Percentiles rank a stretch among this genome's conserved stretches.
Evolutionary conservation across 2,113 vertebrate genomes (phyloP).

Genomic region (Scolopax mira): DNA sequence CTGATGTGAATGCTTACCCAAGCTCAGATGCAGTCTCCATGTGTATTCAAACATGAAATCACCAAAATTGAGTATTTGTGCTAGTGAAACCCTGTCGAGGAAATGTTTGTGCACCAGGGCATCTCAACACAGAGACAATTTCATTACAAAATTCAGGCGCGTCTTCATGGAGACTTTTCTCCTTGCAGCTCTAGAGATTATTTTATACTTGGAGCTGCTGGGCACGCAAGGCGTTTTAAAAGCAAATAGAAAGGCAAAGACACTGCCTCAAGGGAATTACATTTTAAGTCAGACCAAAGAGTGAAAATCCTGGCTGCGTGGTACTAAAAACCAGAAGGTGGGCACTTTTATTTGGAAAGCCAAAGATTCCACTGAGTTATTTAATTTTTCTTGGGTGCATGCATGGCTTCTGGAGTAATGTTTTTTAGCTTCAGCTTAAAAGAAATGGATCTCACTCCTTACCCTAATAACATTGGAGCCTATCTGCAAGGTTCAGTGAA

Average conservation of each 20-base stretch:
- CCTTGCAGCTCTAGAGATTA: conserved; percentile 7
- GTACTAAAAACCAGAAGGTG: conserved; percentile 19
- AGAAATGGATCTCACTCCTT: background rate
- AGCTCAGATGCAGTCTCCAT: background rate
- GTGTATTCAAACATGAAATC: background rate
- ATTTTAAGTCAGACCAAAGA: conserved; percentile 33
- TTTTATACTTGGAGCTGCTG: conserved; percentile 4
- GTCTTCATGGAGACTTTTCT: background rate
- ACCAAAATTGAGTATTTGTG: background rate
- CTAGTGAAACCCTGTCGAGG: background rate
- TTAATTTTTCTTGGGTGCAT: background rate
- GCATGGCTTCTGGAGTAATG: background rate
- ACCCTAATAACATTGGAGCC: background rate
- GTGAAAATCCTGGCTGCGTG: background rate
- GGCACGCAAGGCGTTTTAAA: background rate
- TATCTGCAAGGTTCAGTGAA: background rate
- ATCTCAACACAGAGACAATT: background rate
- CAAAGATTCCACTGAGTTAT: background rate
- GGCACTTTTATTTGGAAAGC: background rate
- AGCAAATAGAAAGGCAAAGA: conserved; percentile 28
- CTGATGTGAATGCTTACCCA: conserved; percentile 15
- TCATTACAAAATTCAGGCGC: background rate
- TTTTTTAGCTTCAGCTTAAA: background rate
- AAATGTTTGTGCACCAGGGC: background rate
- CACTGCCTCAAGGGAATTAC: background rate